Base-by-base conservation (phyloP, 2,888 invertebrate species). In the Alviniconcha strummeri region DNA sequence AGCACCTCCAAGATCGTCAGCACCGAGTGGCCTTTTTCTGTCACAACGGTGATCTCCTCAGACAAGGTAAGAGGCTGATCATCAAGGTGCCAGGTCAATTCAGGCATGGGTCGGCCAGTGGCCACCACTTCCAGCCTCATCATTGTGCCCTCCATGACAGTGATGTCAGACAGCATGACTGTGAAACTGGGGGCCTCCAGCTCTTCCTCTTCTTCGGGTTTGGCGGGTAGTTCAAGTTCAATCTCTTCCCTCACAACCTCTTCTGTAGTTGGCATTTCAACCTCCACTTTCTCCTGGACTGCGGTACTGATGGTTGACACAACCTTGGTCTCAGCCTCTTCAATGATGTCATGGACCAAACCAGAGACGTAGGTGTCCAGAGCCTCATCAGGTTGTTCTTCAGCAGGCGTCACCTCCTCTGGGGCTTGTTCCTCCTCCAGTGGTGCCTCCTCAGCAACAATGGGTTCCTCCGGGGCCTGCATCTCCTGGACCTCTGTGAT, bases 41-140 rank as follows among this genome's bases (percentile, higher is more conserved):
- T 88, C 8, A 87, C 87, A 56, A 91, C 89, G 64, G 89, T 84
- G 56, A 91, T 87, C 71, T 89, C 91, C 72, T 91, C 90, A 94
- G 84, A 95, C 95, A 90, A 91, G 67, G 96, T 94, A 13, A 91
- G 85, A 83, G 92, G 90, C 82, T 95, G 90, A 8, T 96, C 96
- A 88, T 96, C 94, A 82, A 94, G 91, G 87, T 92, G 93, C 94
- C 94, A 94, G 19, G 91, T 92, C 83, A 94, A 91, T 19, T 88
- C 87, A 11, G 93, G 93, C 36, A 87, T 86, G 36, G 93, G 93
- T 67, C 88, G 87, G 7, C 93, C 93, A 54, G 90, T 90, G 67
- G 92, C 92, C 79, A 88, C 89, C 77, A 92, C 92, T 83, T 92
- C 92, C 71, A 94, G 88, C 55, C 85, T 85, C 55, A 92, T 89